Percentiles rank a stretch among this genome's conserved stretches.
These are phyloP conservation scores for Theropithecus gelada DNA, from an alignment of 2,113 vertebrate species.

Conservation along the genomic window DNA sequence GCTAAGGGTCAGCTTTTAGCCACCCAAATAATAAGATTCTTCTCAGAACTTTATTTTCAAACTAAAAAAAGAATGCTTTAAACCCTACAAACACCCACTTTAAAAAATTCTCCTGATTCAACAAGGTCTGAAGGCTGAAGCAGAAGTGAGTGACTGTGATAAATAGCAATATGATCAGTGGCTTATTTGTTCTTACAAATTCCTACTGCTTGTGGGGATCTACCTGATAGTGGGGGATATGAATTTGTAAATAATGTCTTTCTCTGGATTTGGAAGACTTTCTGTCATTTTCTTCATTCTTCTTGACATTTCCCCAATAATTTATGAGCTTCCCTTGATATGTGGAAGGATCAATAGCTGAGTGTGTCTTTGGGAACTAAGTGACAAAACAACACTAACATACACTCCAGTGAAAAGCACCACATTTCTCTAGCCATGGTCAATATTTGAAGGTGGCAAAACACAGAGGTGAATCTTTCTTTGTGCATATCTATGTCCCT, in stretches of 20 bases:
- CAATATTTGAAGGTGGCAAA: slow-evolving; percentile 66
- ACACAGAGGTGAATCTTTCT: slow-evolving; percentile 47
- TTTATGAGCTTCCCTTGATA: slow-evolving; percentile 73
- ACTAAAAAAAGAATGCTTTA: slow-evolving; percentile 8
- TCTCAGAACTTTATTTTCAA: slow-evolving; percentile 45
- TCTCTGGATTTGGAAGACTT: slow-evolving; percentile 51
- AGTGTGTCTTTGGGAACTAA: slow-evolving; percentile 72
- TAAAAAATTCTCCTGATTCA: slow-evolving; percentile 67
- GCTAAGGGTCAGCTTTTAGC: neutral
- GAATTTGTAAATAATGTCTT: slow-evolving; percentile 73
- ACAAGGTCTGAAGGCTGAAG: slow-evolving; percentile 28
- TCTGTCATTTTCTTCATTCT: slow-evolving; percentile 69
- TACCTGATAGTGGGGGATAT: slow-evolving; percentile 32
- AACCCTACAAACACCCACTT: slow-evolving; percentile 14
- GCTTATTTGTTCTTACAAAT: slow-evolving; percentile 59
- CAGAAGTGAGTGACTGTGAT: slow-evolving; percentile 59
- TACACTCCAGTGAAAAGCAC: slow-evolving; percentile 32
- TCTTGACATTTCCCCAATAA: slow-evolving; percentile 79
- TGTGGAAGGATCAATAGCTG: slow-evolving; percentile 62
- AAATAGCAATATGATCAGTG: slow-evolving; percentile 71
- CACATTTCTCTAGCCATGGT: slow-evolving; percentile 45
- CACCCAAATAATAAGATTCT: neutral
- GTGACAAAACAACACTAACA: slow-evolving; percentile 59
- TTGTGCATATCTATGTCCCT: slow-evolving; percentile 38
- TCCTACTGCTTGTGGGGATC: slow-evolving; percentile 55